Base-by-base conservation (phyloP, 2,888 invertebrate species). In the Drosophila siamana region DNA sequence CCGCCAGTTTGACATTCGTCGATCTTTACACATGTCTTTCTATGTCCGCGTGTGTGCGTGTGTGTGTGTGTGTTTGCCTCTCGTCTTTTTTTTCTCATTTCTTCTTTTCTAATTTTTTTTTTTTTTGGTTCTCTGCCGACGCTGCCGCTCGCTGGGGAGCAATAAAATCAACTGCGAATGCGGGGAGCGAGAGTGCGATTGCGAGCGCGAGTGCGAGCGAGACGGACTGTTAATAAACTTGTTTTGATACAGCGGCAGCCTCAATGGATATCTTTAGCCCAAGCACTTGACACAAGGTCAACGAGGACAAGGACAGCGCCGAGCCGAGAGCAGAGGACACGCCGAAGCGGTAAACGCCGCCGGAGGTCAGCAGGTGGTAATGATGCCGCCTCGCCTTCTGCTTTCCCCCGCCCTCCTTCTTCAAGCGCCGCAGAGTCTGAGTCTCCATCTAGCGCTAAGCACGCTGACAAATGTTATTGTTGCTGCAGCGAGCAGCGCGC, bases 311-410 rank as follows among this genome's bases (percentile, higher is more conserved):
- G 80, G 74, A 69, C 71, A 28, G 57, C 13, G 33, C 11, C 9
- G 4, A 13, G 13, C 4, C 33, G 11, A 36, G 8, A n/a, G n/a
- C 19, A 6, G 11, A n/a, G n/a, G 36, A 36, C 36, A 36, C 11
- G 36, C 36, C 48, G 50, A 47, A 47, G 15, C 6, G 24, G 2
- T 3, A 19, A 19, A 3, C 19, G 19, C 19, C 19, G 19, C 11
- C 52, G 73, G 67, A 76, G 71, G 86, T 77, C 81, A 75, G 78
- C 86, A 78, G 86, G 78, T 82, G 84, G 81, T 75, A 52, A 48
- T 16, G 43, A 56, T 24, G 28, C 0, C 9, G 11, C n/a, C 19
- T n/a, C n/a, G n/a, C n/a, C 13, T 2, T 5, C 1, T 5, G n/a
- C 9, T 11, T 1, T 1, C 19, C 16, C 0, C 26, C 6, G n/a